Evolutionary conservation across 2,113 vertebrate genomes (phyloP).

Genomic region (Sus scrofa): T2T-Sscrofa CM000830.6:105422501-105423000

Average conservation of each 20-base stretch:
- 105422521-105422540: neutral
- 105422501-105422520: neutral
- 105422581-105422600: neutral
- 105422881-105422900: slow-evolving; percentile 28
- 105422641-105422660: neutral
- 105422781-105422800: slow-evolving; percentile 17
- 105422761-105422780: neutral
- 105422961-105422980: neutral
- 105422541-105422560: neutral
- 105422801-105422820: neutral
- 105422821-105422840: slow-evolving; percentile 24
- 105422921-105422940: slow-evolving; percentile 31
- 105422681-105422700: neutral
- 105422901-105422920: neutral
- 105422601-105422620: neutral
- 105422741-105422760: neutral
- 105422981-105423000: too few species aligned
- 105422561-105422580: slow-evolving; percentile 19
- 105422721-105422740: neutral
- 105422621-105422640: slow-evolving; percentile 5
- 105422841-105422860: slow-evolving; percentile 8
- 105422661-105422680: neutral
- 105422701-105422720: neutral
- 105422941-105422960: neutral
- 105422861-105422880: neutral